These are phyloP conservation scores for Sisyra nigra DNA, from an alignment of 2,888 invertebrate genomes.

Conservation along the genomic window DNA sequence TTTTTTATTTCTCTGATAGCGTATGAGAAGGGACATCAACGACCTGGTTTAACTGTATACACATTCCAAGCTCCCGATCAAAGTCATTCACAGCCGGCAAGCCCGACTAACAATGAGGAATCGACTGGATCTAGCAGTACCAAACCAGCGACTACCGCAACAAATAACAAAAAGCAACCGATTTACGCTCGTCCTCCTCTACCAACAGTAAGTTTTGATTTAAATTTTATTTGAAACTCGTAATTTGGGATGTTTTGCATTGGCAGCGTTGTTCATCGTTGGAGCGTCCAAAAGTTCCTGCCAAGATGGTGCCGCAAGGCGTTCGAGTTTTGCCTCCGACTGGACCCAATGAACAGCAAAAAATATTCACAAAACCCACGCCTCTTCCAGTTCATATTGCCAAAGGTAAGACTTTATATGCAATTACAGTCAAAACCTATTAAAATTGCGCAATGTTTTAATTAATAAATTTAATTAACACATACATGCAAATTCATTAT, in stretches of 20 bases:
- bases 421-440: background rate
- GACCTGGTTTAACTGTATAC: constrained; percentile 73
- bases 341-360: constrained; percentile 32
- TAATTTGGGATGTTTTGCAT: too few species aligned
- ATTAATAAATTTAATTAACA: too few species aligned
- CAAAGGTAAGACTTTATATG: constrained; percentile 35
- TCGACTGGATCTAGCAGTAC: constrained; percentile 18
- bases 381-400: constrained; percentile 61
- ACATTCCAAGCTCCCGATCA: constrained; percentile 69
- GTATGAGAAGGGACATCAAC: constrained; percentile 70
- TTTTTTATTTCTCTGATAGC: constrained; percentile 30
- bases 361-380: constrained; percentile 39
- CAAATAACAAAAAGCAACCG: constrained; percentile 19
- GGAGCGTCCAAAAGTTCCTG: constrained; percentile 58
- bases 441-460: too few species aligned
- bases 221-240: constrained; percentile 14
- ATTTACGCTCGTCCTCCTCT: constrained; percentile 44
- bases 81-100: constrained; percentile 35
- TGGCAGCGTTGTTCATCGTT: constrained; percentile 74
- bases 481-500: too few species aligned
- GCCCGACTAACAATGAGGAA: constrained; percentile 24
- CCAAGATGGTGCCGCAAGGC: constrained; percentile 28
- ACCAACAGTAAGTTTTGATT: constrained; percentile 56
- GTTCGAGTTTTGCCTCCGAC: constrained; percentile 27
- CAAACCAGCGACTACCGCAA: constrained; percentile 14